Percentiles rank a stretch among this genome's conserved stretches.
These are phyloP conservation scores for Hirtodrosophila alboralis DNA, from an alignment of 2,888 invertebrate genomes.

Conservation along the genomic window DNA sequence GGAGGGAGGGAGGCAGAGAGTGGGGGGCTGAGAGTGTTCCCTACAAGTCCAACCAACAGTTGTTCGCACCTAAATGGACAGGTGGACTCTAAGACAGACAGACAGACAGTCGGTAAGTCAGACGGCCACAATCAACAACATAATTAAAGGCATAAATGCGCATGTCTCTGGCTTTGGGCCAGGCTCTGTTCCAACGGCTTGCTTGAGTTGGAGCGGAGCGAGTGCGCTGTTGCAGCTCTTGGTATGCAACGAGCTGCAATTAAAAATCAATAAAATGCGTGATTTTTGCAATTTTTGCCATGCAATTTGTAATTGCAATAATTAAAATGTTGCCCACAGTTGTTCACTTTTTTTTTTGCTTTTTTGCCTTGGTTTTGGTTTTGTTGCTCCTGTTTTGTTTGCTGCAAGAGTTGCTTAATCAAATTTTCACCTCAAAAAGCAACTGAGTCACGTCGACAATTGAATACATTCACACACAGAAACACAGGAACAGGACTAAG, in stretches of 20 bases:
- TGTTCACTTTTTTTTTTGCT: conserved; percentile 6
- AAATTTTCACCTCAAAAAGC: conserved; percentile 70
- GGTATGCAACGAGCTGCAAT: conserved; percentile 80
- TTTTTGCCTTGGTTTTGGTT: not conserved
- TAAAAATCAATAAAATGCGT: conserved; percentile 81
- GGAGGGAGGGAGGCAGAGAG: conserved; percentile 35
- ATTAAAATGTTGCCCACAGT: conserved; percentile 65
- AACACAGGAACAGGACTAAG: too few species aligned
- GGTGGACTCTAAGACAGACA: conserved; percentile 17
- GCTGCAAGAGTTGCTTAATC: conserved; percentile 54
- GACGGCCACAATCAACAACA: conserved; percentile 68
- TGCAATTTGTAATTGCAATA: conserved; percentile 78
- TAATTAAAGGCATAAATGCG: conserved; percentile 78
- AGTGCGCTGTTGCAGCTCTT: conserved; percentile 37
- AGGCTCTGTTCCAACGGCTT: conserved; percentile 26
- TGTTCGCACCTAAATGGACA: conserved; percentile 70
- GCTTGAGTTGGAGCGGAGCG: conserved; percentile 24
- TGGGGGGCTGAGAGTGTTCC: conserved; percentile 41
- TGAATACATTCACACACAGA: conserved; percentile 32
- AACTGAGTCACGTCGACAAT: conserved; percentile 48
- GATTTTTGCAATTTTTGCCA: conserved; percentile 76
- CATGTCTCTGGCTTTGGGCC: conserved; percentile 61
- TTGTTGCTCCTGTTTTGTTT: conserved; percentile 1
- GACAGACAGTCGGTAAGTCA: conserved; percentile 5
- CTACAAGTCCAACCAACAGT: conserved; percentile 57